Conservation (phyloP, 2,113 vertebrate genomes). For the Seriola aureovittata region DNA sequence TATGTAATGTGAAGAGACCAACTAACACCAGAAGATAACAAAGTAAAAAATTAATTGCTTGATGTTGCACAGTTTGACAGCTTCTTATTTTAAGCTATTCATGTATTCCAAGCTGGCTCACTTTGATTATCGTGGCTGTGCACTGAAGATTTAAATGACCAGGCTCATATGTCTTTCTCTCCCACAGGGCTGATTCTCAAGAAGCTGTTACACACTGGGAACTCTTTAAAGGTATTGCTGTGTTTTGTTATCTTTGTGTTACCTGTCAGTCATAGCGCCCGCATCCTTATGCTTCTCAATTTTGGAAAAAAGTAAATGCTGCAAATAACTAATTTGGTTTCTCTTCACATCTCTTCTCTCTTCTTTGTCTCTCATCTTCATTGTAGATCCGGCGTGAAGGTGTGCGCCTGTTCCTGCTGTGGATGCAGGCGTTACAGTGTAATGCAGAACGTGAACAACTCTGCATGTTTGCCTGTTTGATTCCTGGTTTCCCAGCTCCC, state of each 20-base stretch:
- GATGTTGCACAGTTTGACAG: not conserved
- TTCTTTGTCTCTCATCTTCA: not conserved
- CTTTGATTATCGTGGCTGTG: not conserved
- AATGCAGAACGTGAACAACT: slow-evolving; percentile 95
- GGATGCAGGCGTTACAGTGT: slow-evolving; percentile 97
- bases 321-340: not conserved
- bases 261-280: not conserved
- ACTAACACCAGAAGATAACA: not conserved
- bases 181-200: slow-evolving; percentile 94
- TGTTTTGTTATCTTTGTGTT: not conserved
- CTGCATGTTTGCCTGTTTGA: slow-evolving; percentile 97
- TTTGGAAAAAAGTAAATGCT: not conserved
- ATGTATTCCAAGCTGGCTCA: not conserved
- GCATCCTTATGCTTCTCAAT: not conserved
- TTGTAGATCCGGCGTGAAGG: slow-evolving; percentile 97
- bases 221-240: slow-evolving; percentile 95
- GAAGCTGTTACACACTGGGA: slow-evolving; percentile 98
- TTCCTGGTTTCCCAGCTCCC: slow-evolving; percentile 96
- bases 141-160: slow-evolving; percentile 26
- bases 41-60: not conserved
- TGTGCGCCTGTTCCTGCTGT: slow-evolving; percentile 95
- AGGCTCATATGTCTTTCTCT: slow-evolving; percentile 21
- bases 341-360: no score
- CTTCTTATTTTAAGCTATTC: no score
- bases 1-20: not conserved